Percentiles rank a stretch among this genome's conserved stretches.
Evolutionary conservation across 2,888 invertebrate genomes (phyloP).

Genomic region (Oxystoma pomonae): DNA sequence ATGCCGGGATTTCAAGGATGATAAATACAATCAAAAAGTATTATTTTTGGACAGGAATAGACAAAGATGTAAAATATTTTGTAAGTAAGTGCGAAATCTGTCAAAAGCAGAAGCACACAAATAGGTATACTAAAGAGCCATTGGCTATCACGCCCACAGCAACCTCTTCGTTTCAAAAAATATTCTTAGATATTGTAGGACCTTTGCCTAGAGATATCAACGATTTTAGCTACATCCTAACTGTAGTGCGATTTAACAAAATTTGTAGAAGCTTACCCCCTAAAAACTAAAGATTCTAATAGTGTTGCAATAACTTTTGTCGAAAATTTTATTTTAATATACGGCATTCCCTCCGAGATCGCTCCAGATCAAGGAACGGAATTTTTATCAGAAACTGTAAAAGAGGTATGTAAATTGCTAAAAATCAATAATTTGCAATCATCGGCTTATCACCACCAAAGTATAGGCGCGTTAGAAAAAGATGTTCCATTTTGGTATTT

Average conservation of each 20-base stretch:
- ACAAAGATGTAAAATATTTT: no score
- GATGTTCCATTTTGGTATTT: constrained; percentile 15
- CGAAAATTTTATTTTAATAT: constrained; percentile 25
- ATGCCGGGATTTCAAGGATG: constrained; percentile 19
- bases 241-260: constrained; percentile 21
- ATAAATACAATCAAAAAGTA: constrained; percentile 20
- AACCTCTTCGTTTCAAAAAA: constrained; percentile 22
- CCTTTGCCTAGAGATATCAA: no score
- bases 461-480: constrained; percentile 9
- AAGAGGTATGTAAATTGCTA: constrained; percentile 14
- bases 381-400: constrained; percentile 16
- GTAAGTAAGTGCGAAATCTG: constrained; percentile 21
- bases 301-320: no score
- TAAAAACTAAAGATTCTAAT: not conserved
- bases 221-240: constrained; percentile 18
- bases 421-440: not conserved
- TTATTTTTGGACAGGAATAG: constrained; percentile 21
- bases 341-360: constrained; percentile 20
- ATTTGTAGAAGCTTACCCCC: not conserved
- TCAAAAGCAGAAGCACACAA: constrained; percentile 7
- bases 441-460: constrained; percentile 19
- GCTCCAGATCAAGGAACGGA: constrained; percentile 23
- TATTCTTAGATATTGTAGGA: no score
- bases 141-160: constrained; percentile 27
- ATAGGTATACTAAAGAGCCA: constrained; percentile 21